These are phyloP conservation scores for Prionailurus viverrinus DNA, from an alignment of 2,113 vertebrate species.

Conservation along the genomic window DNA sequence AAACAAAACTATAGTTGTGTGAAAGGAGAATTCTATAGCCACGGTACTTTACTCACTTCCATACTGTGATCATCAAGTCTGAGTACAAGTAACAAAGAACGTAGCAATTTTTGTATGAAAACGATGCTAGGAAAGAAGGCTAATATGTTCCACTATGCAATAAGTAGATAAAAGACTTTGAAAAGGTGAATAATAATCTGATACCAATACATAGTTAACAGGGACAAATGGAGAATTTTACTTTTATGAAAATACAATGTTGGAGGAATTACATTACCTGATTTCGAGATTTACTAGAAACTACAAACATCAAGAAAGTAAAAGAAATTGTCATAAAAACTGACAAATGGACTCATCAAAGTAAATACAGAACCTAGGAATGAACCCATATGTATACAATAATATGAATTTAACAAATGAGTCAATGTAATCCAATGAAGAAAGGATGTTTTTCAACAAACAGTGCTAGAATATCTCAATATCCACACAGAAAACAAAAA, in stretches of 20 bases:
- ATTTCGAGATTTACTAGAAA: not conserved
- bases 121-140: not conserved
- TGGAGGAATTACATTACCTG: not conserved
- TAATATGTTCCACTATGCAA: not conserved
- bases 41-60: not conserved
- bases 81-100: not conserved
- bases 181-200: not conserved
- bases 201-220: not conserved
- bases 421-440: not conserved
- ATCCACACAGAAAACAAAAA: not conserved
- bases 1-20: not conserved
- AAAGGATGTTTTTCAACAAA: not conserved
- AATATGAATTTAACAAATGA: not conserved
- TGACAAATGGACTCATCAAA: not conserved
- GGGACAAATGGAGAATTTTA: not conserved
- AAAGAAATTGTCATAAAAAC: not conserved
- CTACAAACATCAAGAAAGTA: not conserved
- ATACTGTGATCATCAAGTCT: not conserved
- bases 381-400: not conserved
- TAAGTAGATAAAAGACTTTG: constrained; percentile 1
- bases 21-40: not conserved
- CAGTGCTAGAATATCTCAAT: not conserved
- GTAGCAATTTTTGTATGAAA: not conserved
- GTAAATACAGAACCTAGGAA: not conserved
- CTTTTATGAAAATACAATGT: not conserved